Conservation (phyloP, 2,797 vertebrate species). For the Phrynocephalus vlangalii region DNA sequence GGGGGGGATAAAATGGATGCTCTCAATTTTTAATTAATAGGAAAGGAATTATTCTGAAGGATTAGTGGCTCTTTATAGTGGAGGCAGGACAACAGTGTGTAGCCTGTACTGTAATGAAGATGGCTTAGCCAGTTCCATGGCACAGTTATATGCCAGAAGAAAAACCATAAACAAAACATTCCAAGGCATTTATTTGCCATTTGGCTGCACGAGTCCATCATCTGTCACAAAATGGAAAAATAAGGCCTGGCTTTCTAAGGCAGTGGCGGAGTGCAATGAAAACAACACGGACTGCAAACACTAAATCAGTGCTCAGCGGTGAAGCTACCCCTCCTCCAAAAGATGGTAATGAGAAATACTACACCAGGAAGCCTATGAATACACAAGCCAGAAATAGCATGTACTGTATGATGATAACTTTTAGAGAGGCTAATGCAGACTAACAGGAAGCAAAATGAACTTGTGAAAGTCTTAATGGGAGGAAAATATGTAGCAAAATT, state of each 20-base stretch:
- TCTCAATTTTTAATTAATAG: slow-evolving; percentile 77
- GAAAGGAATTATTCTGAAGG: slow-evolving; percentile 68
- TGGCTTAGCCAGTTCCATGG: slow-evolving; percentile 53
- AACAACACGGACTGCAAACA: slow-evolving; percentile 54
- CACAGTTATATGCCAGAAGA: slow-evolving; percentile 59
- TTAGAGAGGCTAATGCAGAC: slow-evolving; percentile 53
- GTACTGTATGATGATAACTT: background rate
- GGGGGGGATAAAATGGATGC: slow-evolving; percentile 74
- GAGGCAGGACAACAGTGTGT: slow-evolving; percentile 62
- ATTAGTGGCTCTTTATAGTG: slow-evolving; percentile 60
- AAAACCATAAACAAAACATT: slow-evolving; percentile 65
- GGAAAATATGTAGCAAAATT: slow-evolving; percentile 53
- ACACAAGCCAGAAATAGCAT: slow-evolving; percentile 23
- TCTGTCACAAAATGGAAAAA: slow-evolving; percentile 72
- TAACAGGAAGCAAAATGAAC: slow-evolving; percentile 57
- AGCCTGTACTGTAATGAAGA: slow-evolving; percentile 53
- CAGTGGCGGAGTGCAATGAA: slow-evolving; percentile 35
- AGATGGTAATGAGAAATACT: slow-evolving; percentile 60
- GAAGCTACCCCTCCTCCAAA: slow-evolving; percentile 46
- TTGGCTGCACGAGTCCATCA: slow-evolving; percentile 66
- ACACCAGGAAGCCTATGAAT: slow-evolving; percentile 31
- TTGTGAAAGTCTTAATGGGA: slow-evolving; percentile 50
- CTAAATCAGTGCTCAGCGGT: slow-evolving; percentile 50
- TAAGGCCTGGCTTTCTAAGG: slow-evolving; percentile 54
- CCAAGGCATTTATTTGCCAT: slow-evolving; percentile 60